A percentile compares a stretch with the other conserved stretches of the same genome.
Conservation (phyloP, 2,113 vertebrate species). For the Cromileptes altivelis region DNA sequence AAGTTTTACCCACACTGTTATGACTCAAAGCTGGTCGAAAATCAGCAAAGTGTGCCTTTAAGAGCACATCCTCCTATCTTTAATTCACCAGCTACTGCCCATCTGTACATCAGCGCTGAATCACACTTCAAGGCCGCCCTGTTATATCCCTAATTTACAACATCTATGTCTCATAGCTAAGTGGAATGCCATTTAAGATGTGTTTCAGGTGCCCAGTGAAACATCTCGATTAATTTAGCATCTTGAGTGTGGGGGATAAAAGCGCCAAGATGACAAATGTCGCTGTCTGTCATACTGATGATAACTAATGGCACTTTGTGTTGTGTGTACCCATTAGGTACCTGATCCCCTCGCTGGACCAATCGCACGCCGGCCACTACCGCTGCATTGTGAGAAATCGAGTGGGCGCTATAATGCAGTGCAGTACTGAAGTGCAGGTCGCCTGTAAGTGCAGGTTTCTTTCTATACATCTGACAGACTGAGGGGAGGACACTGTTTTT, state of each 20-base stretch:
- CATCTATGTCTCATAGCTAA: conserved; percentile 18
- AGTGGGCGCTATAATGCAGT: conserved; percentile 96
- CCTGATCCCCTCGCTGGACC: conserved; percentile 95
- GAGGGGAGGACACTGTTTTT: conserved; percentile 38
- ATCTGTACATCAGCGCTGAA: conserved; percentile 14
- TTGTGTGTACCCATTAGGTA: conserved; percentile 86
- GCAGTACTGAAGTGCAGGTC: conserved; percentile 96
- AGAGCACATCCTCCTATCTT: conserved; percentile 8
- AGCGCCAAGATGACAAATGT: conserved; percentile 59
- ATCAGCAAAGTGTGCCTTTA: no score
- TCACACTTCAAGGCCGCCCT: background rate
- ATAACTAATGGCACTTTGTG: conserved; percentile 65
- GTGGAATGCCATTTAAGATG: conserved; percentile 46
- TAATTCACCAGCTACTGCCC: background rate
- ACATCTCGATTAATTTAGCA: conserved; percentile 59
- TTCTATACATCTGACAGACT: conserved; percentile 22
- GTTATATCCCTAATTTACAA: background rate
- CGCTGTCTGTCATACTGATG: conserved; percentile 54
- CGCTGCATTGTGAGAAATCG: conserved; percentile 98
- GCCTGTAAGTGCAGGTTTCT: conserved; percentile 91
- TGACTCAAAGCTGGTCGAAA: no score
- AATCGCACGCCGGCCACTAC: conserved; percentile 94
- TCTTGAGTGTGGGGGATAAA: conserved; percentile 50
- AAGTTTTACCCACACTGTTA: no score
- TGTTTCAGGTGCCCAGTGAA: conserved; percentile 44